phyloP scores from a whole-genome alignment of 2,113 vertebrate species.

The Pterocles gutturalis region DNA sequence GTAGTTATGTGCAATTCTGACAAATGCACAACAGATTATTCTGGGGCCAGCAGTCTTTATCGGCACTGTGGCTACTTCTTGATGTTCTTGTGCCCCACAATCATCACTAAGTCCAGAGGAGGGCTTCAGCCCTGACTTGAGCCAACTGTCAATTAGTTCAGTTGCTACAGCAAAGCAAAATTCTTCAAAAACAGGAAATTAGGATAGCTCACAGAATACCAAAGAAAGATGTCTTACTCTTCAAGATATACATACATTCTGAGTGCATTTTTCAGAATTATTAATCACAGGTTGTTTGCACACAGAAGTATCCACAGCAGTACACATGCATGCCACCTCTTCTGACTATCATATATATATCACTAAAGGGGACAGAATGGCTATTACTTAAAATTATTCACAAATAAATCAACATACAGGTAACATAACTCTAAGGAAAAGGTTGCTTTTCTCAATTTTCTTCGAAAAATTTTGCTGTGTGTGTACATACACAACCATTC shows the following conservation, averaged over 20 bases:
- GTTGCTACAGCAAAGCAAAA: neutral
- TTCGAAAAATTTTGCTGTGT: neutral
- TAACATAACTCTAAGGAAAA: neutral
- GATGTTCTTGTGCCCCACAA: neutral
- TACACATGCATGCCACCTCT: neutral
- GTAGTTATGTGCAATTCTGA: neutral
- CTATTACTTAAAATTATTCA: neutral
- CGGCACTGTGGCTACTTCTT: neutral
- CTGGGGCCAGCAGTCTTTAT: neutral
- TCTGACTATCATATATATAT: neutral
- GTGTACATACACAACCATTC: neutral
- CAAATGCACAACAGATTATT: neutral
- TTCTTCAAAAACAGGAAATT: neutral
- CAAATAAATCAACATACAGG: neutral
- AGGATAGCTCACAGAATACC: neutral
- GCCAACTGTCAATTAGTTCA: neutral
- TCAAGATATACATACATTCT: neutral
- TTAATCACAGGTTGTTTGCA: neutral
- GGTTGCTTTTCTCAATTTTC: neutral
- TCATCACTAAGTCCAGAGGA: neutral
- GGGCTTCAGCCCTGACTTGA: neutral
- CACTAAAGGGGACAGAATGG: neutral
- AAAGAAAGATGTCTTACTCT: neutral
- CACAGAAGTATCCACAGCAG: neutral
- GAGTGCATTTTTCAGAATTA: neutral